Evolutionary conservation across 2,888 invertebrate genomes (phyloP), one percentile per base, ranked within the genome.

Genomic region (Conops quadrifasciatus): DNA sequence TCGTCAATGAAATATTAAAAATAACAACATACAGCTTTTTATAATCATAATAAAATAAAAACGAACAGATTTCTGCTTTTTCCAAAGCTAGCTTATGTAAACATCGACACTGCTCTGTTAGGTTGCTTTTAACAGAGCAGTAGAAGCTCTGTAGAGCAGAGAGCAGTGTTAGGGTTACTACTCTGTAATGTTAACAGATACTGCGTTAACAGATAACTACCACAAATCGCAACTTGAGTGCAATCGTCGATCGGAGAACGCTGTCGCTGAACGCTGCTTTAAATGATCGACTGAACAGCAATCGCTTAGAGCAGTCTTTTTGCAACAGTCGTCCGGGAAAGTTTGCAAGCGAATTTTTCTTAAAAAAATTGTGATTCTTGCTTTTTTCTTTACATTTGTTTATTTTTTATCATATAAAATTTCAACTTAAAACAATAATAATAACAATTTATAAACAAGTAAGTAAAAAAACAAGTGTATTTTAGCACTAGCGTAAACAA

Each of bases 281-380:
- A 66, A 72, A 65, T 67, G 74, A 75, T 75, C 73, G 53, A 67
- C 13, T 56, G 21, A 56, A 56, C n/a, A 60, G 51, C 30, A 45
- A 51, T 26, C 16, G 65, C 65, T 66, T 62, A 65, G 59, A 75
- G 72, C 75, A 77, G 75, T 77, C 74, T 73, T 60, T 51, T 67
- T 73, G 65, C 64, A 75, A 71, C 71, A 66, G 62, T 74, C 74
- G 67, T 49, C 58, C 65, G 58, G 72, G 65, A 53, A 59, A 66
- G 72, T 66, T 58, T 72, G 45, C 21, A 21, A 21, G 26, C 58
- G 36, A 62, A 19, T 62, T 21, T 62, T 62, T 7, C 16, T 1
- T 36, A 21, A 21, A 9, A 59, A 59, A 59, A 59, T 30, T 36
- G 62, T 62, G 43, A 19, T 43, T 43, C 36, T 2, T 62, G 28